phyloP scores from a whole-genome alignment of 2,888 invertebrate genomes.

The Seira sanloemensis region DNA sequence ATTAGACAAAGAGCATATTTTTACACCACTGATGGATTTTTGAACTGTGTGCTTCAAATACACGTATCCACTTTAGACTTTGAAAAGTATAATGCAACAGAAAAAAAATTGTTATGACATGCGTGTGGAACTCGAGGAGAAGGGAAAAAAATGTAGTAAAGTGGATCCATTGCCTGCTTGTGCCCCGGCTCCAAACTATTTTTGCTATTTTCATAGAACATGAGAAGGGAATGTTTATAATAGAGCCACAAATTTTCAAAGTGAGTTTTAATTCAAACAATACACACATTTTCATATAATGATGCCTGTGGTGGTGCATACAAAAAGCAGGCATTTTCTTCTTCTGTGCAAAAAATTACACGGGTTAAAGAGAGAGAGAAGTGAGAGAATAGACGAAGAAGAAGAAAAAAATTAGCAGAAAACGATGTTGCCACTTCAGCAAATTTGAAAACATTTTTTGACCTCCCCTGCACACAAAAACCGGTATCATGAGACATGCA shows the following conservation, averaged over 20 bases:
- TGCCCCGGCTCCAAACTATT: not conserved
- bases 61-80: no score
- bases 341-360: not conserved
- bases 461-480: slow-evolving; percentile 24
- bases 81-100: no score
- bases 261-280: not conserved
- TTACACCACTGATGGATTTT: not conserved
- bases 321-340: not conserved
- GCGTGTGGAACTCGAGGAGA: not conserved
- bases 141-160: not conserved
- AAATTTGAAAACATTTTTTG: slow-evolving; percentile 47
- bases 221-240: not conserved
- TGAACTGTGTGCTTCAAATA: no score
- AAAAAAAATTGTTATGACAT: not conserved
- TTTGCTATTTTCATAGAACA: not conserved
- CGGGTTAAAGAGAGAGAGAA: no score
- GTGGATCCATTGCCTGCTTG: not conserved
- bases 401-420: slow-evolving; percentile 28
- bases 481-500: slow-evolving; percentile 3
- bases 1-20: not conserved
- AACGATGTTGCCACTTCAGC: slow-evolving; percentile 51
- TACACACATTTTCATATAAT: not conserved
- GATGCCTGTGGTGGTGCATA: not conserved
- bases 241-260: slow-evolving; percentile 4
- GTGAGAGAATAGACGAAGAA: no score